phyloP scores from a whole-genome alignment of 2,888 invertebrate genomes.

The Pandemis heparana region DNA sequence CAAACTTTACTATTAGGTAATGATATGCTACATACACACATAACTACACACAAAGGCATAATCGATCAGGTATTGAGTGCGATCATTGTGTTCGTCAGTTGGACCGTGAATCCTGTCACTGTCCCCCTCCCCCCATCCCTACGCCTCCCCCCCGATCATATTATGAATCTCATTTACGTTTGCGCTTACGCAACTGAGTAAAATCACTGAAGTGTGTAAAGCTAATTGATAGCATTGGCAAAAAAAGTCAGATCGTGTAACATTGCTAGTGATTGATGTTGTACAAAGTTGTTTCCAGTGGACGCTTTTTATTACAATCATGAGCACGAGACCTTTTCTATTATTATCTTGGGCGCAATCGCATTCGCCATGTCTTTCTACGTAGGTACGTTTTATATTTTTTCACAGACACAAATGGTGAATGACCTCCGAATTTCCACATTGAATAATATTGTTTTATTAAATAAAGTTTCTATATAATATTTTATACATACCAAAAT shows the following conservation, averaged over 20 bases:
- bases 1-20: constrained; percentile 43
- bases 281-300: neutral
- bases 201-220: constrained; percentile 74
- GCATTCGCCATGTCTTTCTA: no score
- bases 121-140: constrained; percentile 57
- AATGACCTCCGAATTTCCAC: no score
- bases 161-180: constrained; percentile 82
- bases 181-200: constrained; percentile 81
- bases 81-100: constrained; percentile 81
- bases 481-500: no score
- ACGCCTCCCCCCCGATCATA: constrained; percentile 57
- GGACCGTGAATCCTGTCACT: constrained; percentile 85
- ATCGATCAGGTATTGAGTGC: constrained; percentile 83
- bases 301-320: neutral
- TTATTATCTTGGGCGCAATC: no score
- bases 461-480: no score
- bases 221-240: constrained; percentile 68
- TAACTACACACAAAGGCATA: constrained; percentile 74
- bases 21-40: constrained; percentile 40
- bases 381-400: no score
- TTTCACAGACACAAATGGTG: no score
- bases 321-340: no score
- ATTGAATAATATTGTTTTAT: no score
- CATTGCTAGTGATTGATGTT: neutral
- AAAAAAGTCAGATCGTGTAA: constrained; percentile 26